Evolutionary conservation across 2,888 invertebrate species (phyloP).

Genomic region (Melolontha melolontha): DNA sequence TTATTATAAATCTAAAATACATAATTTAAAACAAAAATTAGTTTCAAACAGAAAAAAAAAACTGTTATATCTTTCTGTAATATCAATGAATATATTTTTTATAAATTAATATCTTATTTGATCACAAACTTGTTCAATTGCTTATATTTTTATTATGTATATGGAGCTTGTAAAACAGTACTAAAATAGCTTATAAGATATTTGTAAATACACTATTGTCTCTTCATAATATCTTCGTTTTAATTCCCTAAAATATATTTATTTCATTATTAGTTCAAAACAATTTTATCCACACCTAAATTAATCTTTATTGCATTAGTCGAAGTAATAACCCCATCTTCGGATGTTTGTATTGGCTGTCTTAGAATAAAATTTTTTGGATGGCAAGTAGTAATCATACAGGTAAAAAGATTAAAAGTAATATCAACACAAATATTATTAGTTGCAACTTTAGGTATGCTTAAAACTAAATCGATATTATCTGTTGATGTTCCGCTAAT

Average conservation of each 20-base stretch:
- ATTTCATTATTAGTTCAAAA: constrained; percentile 4
- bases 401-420: constrained; percentile 59
- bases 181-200: too few species aligned
- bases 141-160: too few species aligned
- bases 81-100: too few species aligned
- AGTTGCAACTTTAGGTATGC: constrained; percentile 51
- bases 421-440: constrained; percentile 53
- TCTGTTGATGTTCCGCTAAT: constrained; percentile 55
- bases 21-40: too few species aligned
- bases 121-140: too few species aligned
- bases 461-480: constrained; percentile 58
- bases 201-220: too few species aligned
- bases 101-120: too few species aligned
- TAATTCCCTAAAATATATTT: too few species aligned
- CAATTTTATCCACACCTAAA: constrained; percentile 47
- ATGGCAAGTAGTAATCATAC: constrained; percentile 59
- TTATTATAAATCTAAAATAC: constrained; percentile 28
- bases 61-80: too few species aligned
- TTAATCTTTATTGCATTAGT: constrained; percentile 42
- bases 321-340: constrained; percentile 44
- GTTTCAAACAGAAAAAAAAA: too few species aligned
- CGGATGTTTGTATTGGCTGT: constrained; percentile 52
- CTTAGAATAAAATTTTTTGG: constrained; percentile 60
- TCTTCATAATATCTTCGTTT: too few species aligned
- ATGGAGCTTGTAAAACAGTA: too few species aligned